Percentiles rank a stretch among this genome's conserved stretches.
phyloP scores from a whole-genome alignment of 2,888 invertebrate species.

The Drosophila nr. perissopoda region DNA sequence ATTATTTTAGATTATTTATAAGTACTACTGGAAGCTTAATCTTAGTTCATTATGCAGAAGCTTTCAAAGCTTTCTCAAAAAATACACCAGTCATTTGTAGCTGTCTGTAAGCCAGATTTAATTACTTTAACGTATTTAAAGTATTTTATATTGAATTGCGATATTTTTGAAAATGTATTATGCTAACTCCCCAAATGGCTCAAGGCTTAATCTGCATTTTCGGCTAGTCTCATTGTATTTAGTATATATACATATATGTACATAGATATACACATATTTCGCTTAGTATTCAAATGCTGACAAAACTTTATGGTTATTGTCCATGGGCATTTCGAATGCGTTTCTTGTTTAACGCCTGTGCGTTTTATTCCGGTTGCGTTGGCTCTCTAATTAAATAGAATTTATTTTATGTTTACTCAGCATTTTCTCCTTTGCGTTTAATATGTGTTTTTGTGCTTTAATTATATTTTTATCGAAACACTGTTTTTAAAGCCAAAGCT shows the following conservation, averaged over 20 bases:
- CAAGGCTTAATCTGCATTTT: background rate
- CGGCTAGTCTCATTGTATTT: slow-evolving; percentile 23
- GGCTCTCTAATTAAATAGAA: slow-evolving; percentile 60
- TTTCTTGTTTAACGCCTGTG: slow-evolving; percentile 1
- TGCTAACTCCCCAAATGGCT: background rate
- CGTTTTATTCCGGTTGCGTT: slow-evolving; percentile 15
- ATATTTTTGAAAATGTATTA: too few species aligned
- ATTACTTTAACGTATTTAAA: background rate
- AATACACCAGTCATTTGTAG: background rate
- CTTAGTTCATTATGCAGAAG: background rate
- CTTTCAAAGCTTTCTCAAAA: background rate
- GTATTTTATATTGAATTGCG: background rate
- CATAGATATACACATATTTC: background rate
- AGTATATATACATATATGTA: background rate
- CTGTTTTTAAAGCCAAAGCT: slow-evolving; percentile 25
- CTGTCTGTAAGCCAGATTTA: background rate
- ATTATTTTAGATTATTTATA: too few species aligned
- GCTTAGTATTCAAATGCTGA: slow-evolving; percentile 40
- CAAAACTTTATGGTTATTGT: slow-evolving; percentile 18
- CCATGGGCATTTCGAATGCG: slow-evolving; percentile 8
- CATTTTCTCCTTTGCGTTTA: slow-evolving; percentile 29
- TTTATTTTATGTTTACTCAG: slow-evolving; percentile 47
- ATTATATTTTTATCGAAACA: slow-evolving; percentile 39
- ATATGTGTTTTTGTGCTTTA: slow-evolving; percentile 17
- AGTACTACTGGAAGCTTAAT: background rate